These are phyloP conservation scores for Chinchilla lanigera DNA, from an alignment of 2,113 vertebrate genomes.

Conservation along the genomic window DNA sequence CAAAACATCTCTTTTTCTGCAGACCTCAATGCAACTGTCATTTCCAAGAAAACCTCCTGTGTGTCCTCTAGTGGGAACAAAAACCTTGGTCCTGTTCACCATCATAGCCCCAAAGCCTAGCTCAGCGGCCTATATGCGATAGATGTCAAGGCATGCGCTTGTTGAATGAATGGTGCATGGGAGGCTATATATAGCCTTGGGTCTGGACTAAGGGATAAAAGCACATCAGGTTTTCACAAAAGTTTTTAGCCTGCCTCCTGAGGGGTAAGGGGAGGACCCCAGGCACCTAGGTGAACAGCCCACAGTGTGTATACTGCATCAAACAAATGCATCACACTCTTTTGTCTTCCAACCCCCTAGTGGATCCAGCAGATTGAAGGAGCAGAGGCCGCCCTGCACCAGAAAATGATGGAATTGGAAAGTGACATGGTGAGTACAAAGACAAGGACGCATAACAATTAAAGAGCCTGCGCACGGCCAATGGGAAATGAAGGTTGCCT, in stretches of 20 bases:
- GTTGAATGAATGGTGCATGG: background rate
- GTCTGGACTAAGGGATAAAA: background rate
- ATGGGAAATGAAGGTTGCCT: background rate
- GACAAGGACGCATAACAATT: background rate
- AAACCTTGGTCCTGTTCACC: background rate
- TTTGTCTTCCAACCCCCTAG: slow-evolving; percentile 86
- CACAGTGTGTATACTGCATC: accelerated
- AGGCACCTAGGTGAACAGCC: background rate
- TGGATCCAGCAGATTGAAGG: slow-evolving; percentile 99
- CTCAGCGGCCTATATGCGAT: background rate
- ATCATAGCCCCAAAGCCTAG: background rate
- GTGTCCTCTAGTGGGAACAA: background rate
- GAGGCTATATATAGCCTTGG: background rate
- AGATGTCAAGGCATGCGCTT: background rate
- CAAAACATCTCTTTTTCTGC: background rate
- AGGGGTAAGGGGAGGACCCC: background rate
- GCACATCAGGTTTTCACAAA: background rate
- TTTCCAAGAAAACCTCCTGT: background rate
- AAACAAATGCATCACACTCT: background rate
- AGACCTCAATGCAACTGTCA: background rate
- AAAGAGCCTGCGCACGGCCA: background rate
- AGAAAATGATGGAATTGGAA: slow-evolving; percentile 99
- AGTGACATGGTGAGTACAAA: slow-evolving; percentile 94
- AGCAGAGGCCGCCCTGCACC: slow-evolving; percentile 97
- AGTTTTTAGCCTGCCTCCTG: background rate